A percentile compares a stretch with the other conserved stretches of the same genome.
phyloP scores from a whole-genome alignment of 2,113 vertebrate species.

The Mobula hypostoma region DNA sequence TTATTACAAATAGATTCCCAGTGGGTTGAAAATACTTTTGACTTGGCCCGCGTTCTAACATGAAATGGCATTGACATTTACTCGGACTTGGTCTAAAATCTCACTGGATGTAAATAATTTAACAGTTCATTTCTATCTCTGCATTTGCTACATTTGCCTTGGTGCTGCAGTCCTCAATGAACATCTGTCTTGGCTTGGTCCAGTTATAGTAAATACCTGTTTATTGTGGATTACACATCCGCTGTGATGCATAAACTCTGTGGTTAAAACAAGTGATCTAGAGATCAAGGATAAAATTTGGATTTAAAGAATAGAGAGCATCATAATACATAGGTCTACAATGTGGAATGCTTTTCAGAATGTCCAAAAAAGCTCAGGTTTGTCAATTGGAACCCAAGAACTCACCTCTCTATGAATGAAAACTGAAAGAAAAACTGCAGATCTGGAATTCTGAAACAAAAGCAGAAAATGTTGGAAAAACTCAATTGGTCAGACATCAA shows the following conservation, averaged over 20 bases:
- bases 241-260: neutral
- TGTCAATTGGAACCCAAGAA: neutral
- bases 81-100: neutral
- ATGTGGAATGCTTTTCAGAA: neutral
- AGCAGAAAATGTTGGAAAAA: too few relatives aligned
- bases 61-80: neutral
- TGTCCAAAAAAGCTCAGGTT: neutral
- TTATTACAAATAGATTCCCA: neutral
- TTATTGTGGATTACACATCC: neutral
- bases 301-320: neutral
- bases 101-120: neutral
- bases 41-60: neutral
- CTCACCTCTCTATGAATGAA: too few relatives aligned
- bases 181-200: neutral
- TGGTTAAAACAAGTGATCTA: neutral
- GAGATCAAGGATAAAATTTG: neutral
- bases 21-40: neutral
- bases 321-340: neutral
- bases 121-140: neutral
- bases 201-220: neutral
- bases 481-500: too few relatives aligned
- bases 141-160: neutral
- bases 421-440: too few relatives aligned
- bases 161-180: too few relatives aligned
- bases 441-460: too few relatives aligned